Base-by-base conservation (phyloP, 2,888 invertebrate species). In the Electrophaes corylata region DNA sequence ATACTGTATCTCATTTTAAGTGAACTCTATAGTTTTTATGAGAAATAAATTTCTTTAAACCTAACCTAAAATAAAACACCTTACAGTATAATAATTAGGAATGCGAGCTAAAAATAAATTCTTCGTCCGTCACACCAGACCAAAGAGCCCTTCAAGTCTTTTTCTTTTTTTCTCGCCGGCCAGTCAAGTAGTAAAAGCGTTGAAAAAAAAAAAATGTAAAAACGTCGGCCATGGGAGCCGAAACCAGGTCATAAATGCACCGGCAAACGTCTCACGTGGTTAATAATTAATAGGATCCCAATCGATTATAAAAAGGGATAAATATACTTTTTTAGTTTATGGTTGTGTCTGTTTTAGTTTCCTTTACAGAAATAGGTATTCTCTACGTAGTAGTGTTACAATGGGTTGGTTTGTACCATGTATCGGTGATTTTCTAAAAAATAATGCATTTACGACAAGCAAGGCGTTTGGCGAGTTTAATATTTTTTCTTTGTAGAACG, bases 101-200 rank as follows among this genome's bases (percentile, higher is more conserved):
- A 68, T 61, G 49, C 64, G 47, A 66, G 46, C 61, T 60, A 59
- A 68, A 51, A 49, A 57, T 51, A 54, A 52, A 60, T 57, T 65
- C 73, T 80, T 75, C 78, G 76, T 66, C 65, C 60, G 49, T 55
- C 63, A 49, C 45, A 53, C 50, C 65, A 71, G 72, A 29, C 58
- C 62, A 53, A 16, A 64, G 74, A 78, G 75, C 73, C 72, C 57
- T 62, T 56, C 48, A 45, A 40, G n/a, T 29, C 75, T 77, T 71
- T 65, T 71, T 47, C 71, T 68, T 18, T 45, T 78, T 74, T 76
- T 68, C 68, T 69, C 76, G 72, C 72, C 72, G 76, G 88, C 86
- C 87, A 86, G 80, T 63, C 75, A 76, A 74, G 84, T 81, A 81
- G 86, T 88, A 86, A 86, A 84, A 79, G 76, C 75, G 79, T 83